phyloP scores from a whole-genome alignment of 2,113 vertebrate species.

The Xiphophorus couchianus region DNA sequence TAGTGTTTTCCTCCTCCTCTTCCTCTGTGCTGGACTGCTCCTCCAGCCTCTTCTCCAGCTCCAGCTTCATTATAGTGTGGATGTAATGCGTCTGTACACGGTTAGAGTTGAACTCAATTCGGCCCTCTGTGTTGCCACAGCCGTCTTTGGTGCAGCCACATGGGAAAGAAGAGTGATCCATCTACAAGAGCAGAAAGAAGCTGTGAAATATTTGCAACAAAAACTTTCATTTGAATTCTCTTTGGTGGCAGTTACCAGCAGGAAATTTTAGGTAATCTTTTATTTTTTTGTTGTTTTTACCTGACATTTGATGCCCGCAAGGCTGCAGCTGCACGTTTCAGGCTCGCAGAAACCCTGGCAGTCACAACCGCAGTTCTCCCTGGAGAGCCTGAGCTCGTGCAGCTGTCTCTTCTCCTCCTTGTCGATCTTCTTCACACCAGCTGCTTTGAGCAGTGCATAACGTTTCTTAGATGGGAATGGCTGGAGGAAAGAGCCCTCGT shows the following conservation, averaged over 20 bases:
- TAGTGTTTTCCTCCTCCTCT: constrained; percentile 65
- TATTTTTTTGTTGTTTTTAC: constrained; percentile 65
- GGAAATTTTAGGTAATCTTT: not conserved
- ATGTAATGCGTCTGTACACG: constrained; percentile 95
- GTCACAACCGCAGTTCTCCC: constrained; percentile 93
- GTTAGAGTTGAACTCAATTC: constrained; percentile 93
- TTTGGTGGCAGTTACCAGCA: not conserved
- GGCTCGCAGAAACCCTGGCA: constrained; percentile 94
- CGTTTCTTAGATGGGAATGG: constrained; percentile 89
- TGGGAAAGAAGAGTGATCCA: constrained; percentile 96
- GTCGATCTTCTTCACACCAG: constrained; percentile 93
- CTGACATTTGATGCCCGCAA: constrained; percentile 97
- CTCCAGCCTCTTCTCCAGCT: constrained; percentile 87
- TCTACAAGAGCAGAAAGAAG: constrained; percentile 74
- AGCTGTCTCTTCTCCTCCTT: constrained; percentile 94
- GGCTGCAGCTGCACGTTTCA: constrained; percentile 92
- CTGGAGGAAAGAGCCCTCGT: constrained; percentile 89
- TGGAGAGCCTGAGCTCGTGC: constrained; percentile 88
- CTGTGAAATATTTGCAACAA: not conserved
- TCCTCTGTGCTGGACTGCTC: constrained; percentile 76
- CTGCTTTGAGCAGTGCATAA: constrained; percentile 86
- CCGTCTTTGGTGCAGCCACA: constrained; percentile 94
- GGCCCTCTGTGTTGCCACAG: constrained; percentile 90
- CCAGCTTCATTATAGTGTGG: constrained; percentile 96
- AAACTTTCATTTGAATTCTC: not conserved